Conservation (phyloP, 1,140 invertebrate species). For the Chironomus tepperi region DNA sequence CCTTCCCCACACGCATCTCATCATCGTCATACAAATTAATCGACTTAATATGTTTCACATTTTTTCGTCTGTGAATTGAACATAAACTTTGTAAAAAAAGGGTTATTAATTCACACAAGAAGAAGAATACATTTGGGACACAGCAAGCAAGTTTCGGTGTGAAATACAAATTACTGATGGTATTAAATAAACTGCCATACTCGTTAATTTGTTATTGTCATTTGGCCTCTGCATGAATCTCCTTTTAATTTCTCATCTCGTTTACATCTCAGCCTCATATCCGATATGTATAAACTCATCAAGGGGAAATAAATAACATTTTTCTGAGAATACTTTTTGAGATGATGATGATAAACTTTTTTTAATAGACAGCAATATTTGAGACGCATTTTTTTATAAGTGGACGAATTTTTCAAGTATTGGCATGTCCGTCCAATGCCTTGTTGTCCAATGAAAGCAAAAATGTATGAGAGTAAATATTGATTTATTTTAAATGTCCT, state of each 20-base stretch:
- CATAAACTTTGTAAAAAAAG: background rate
- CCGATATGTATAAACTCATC: too few relatives aligned
- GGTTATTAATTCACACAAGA: background rate
- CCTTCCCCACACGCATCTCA: background rate
- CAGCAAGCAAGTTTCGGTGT: background rate
- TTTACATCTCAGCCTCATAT: background rate
- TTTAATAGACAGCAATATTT: too few relatives aligned
- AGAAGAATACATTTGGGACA: constrained; percentile 7
- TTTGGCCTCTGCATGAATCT: background rate
- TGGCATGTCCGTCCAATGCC: too few relatives aligned
- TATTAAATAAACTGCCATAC: background rate
- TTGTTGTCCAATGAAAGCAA: too few relatives aligned
- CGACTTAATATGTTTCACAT: background rate
- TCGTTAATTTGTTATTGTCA: constrained; percentile 14
- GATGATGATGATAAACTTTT: too few relatives aligned
- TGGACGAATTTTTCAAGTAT: too few relatives aligned
- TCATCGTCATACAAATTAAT: background rate
- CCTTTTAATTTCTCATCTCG: background rate
- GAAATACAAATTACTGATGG: constrained; percentile 2
- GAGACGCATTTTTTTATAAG: too few relatives aligned
- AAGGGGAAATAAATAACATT: too few relatives aligned
- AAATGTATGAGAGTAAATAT: too few relatives aligned
- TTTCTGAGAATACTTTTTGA: too few relatives aligned
- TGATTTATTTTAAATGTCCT: too few relatives aligned
- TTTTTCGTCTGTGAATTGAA: too few relatives aligned